A percentile compares a stretch with the other conserved stretches of the same genome.
Conservation (phyloP, 1,140 invertebrate genomes). For the Pinna nobilis region DNA sequence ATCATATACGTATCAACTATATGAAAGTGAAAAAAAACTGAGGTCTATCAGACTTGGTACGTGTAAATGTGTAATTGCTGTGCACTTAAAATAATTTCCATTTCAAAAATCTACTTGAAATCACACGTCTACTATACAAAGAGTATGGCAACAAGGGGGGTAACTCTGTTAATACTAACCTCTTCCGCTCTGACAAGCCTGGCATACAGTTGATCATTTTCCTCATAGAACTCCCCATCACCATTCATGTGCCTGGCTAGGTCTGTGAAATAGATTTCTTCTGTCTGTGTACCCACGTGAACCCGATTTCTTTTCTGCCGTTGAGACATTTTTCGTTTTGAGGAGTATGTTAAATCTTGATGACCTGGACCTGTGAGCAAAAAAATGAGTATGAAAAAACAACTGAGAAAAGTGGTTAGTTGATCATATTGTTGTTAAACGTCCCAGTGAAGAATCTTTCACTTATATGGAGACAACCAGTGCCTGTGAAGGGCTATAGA, state of each 20-base stretch:
- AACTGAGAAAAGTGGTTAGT: too few species aligned
- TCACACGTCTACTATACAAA: not conserved
- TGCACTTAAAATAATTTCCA: not conserved
- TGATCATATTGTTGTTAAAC: not conserved
- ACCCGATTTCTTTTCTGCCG: constrained; percentile 59
- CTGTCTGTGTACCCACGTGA: constrained; percentile 68
- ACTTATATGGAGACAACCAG: not conserved
- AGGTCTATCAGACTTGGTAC: not conserved
- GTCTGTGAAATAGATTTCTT: constrained; percentile 57
- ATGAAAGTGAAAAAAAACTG: not conserved
- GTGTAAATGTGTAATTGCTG: not conserved
- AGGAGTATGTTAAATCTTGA: constrained; percentile 64
- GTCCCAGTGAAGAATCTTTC: not conserved
- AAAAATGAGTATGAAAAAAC: not conserved
- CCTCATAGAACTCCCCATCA: constrained; percentile 69
- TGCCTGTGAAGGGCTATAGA: too few species aligned
- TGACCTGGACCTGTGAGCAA: constrained; percentile 36
- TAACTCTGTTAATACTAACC: constrained; percentile 47
- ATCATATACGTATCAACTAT: not conserved
- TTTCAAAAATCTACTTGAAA: too few species aligned
- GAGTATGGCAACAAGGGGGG: not conserved
- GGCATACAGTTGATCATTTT: constrained; percentile 64
- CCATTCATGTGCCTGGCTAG: constrained; percentile 45
- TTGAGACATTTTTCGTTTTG: constrained; percentile 71
- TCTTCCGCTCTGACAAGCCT: constrained; percentile 68